phyloP scores from a whole-genome alignment of 64 coral and sea anemone genomes.

The Cladopsammia gracilis region DNA sequence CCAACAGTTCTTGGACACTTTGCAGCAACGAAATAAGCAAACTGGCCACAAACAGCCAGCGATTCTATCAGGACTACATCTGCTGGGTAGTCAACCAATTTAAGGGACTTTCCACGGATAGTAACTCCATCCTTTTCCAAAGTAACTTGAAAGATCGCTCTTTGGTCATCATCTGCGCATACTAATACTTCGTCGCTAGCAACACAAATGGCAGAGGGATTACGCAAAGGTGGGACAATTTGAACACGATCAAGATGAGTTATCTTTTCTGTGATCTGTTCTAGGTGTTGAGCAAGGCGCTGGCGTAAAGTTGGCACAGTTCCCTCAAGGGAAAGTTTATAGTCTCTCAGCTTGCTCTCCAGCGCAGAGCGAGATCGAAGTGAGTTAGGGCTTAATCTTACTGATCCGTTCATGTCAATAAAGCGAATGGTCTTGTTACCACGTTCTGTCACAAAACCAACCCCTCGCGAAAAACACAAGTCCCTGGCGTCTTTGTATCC shows the following conservation, averaged over 20 bases:
- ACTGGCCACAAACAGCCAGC: conserved; percentile 19
- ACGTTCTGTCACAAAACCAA: conserved; percentile 38
- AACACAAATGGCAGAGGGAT: neutral
- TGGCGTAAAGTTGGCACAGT: conserved; percentile 42
- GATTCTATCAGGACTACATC: conserved; percentile 19
- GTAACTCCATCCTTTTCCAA: conserved; percentile 46
- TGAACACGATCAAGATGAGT: neutral
- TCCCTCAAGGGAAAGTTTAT: conserved; percentile 50
- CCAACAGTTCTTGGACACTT: neutral
- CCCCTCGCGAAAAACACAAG: conserved; percentile 27
- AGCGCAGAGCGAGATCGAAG: conserved; percentile 46
- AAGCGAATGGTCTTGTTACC: conserved; percentile 42
- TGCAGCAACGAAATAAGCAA: neutral
- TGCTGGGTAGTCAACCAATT: conserved; percentile 18
- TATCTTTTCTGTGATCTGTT: conserved; percentile 31
- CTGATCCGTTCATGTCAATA: conserved; percentile 45
- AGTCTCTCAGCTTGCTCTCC: conserved; percentile 18
- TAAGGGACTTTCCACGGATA: conserved; percentile 1
- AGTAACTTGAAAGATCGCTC: neutral
- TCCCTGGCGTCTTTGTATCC: conserved; percentile 46
- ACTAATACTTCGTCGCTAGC: neutral
- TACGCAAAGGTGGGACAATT: neutral
- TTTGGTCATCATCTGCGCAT: neutral
- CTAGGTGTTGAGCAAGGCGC: conserved; percentile 34
- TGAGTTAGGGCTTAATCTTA: conserved; percentile 35